Evolutionary conservation across 2,888 invertebrate species (phyloP).

Genomic region (Patella pellucida): DNA sequence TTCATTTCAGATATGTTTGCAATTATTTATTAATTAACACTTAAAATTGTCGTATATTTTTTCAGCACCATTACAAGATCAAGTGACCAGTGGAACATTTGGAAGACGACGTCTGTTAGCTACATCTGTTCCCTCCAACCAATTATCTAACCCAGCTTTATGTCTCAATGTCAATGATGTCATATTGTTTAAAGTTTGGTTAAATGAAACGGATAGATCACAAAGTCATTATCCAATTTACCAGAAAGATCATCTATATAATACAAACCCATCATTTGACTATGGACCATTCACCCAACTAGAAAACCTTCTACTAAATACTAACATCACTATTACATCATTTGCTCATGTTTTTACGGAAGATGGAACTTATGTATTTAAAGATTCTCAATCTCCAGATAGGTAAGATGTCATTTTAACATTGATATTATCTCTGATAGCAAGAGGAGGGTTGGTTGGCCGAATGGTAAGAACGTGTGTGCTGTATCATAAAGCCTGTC

Average conservation of each 20-base stretch:
- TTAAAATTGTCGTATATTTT: background rate
- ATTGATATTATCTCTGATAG: too few species aligned
- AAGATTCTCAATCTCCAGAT: constrained; percentile 56
- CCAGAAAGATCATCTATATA: constrained; percentile 64
- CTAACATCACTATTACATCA: constrained; percentile 63
- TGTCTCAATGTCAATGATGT: constrained; percentile 64
- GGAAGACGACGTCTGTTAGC: constrained; percentile 55
- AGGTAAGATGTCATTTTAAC: constrained; percentile 40
- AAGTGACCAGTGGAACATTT: constrained; percentile 9
- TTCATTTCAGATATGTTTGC: too few species aligned
- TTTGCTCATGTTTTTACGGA: constrained; percentile 65
- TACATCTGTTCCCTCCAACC: constrained; percentile 50
- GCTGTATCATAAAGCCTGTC: too few species aligned
- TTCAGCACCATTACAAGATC: background rate
- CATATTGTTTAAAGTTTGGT: constrained; percentile 62
- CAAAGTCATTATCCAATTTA: constrained; percentile 66
- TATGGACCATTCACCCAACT: constrained; percentile 66
- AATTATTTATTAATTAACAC: too few species aligned
- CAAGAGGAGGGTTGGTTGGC: too few species aligned
- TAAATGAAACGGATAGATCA: constrained; percentile 57
- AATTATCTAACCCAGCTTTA: constrained; percentile 62
- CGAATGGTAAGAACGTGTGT: too few species aligned
- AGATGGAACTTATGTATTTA: constrained; percentile 67
- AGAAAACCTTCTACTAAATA: constrained; percentile 58
- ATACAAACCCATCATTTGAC: constrained; percentile 66